A percentile compares a stretch with the other conserved stretches of the same genome.
Evolutionary conservation across 2,888 invertebrate species (phyloP).

Genomic region (Idaea straminata): DNA sequence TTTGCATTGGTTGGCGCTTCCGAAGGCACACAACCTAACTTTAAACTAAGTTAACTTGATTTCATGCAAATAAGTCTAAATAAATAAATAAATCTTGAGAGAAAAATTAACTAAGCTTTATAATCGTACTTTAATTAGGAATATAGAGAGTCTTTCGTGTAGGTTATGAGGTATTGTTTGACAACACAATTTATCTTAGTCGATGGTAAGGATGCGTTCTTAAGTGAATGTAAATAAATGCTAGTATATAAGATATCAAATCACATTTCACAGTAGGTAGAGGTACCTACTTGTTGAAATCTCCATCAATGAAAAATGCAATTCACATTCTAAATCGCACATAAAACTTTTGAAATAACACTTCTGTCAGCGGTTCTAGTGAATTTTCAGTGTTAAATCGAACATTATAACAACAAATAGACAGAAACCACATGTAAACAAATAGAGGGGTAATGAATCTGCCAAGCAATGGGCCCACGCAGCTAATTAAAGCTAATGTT

Average conservation of each 20-base stretch:
- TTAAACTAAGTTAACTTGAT: too few species aligned
- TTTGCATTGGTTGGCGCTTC: background rate
- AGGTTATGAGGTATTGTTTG: too few species aligned
- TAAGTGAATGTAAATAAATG: too few species aligned
- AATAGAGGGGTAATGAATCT: slow-evolving; percentile 59
- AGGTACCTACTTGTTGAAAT: background rate
- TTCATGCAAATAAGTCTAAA: too few species aligned
- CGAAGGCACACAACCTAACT: too few species aligned
- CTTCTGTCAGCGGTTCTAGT: slow-evolving; percentile 64
- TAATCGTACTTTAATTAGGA: too few species aligned
- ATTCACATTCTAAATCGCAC: slow-evolving; percentile 21
- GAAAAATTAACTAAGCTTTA: too few species aligned
- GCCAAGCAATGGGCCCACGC: slow-evolving; percentile 58
- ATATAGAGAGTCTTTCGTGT: too few species aligned
- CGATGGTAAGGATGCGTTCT: too few species aligned
- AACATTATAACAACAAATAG: slow-evolving; percentile 64
- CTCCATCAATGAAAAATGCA: slow-evolving; percentile 10
- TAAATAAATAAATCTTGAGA: too few species aligned
- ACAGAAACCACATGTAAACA: slow-evolving; percentile 51
- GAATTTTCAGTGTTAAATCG: slow-evolving; percentile 67
- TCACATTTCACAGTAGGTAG: background rate
- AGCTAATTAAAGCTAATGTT: slow-evolving; percentile 70
- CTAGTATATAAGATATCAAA: too few species aligned
- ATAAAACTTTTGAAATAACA: slow-evolving; percentile 42
- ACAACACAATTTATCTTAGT: too few species aligned